Evolutionary conservation across 2,888 invertebrate genomes (phyloP), one percentile per base, ranked within the genome.

Genomic region (Sussaba pulchella): DNA sequence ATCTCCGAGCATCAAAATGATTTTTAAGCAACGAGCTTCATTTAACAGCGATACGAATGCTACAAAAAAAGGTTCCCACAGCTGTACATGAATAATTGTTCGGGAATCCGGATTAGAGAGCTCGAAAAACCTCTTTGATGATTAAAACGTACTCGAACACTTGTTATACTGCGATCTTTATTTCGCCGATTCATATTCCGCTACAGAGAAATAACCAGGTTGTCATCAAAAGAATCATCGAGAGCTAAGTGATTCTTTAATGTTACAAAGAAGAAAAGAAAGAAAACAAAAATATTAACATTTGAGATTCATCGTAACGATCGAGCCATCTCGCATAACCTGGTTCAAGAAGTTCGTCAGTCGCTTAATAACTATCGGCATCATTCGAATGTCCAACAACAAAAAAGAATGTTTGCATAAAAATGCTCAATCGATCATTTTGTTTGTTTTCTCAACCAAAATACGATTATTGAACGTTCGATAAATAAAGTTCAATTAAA

Each of bases 261-360:
- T 26, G n/a, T n/a, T 9, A 6, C 26, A 24, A 64, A 26, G 21
- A n/a, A 45, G 1, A 14, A 31, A 14, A 24, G n/a, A 24, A 9
- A 24, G 43, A 43, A 26, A 10, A 45, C n/a, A 31, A 21, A 47
- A 66, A 26, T 24, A 66, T 43, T 26, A 57, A 52, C 43, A 41
- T 50, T 10, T 4, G 43, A 41, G 36, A 17, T 64, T 54, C 63
- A 64, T 70, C 47, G 64, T 70, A 47, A 39, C 63, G 70, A 63
- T 45, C 54, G 45, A 17, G 19, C 41, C 21, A 45, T 71, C 64
- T 77, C 77, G 64, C 69, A 71, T 77, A 77, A 77, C 77, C 69
- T 77, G 71, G n/a, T 10, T 14, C 47, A 57, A 66, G 45, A n/a
- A 54, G 50, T 54, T 45, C 69, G 63, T 52, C 47, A 3, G 43